phyloP scores from a whole-genome alignment of 1,140 invertebrate species.

The Theocolax elegans region DNA sequence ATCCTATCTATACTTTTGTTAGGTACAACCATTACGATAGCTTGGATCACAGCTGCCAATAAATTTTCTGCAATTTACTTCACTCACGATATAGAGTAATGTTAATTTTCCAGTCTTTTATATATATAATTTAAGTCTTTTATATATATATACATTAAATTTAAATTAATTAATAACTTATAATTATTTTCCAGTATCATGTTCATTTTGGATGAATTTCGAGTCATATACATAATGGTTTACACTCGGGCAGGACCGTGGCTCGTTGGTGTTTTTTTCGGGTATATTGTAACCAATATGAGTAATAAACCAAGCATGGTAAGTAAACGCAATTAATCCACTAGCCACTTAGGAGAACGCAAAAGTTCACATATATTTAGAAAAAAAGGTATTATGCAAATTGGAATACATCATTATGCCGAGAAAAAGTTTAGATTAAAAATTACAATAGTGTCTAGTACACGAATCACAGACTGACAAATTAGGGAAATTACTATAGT shows the following conservation, averaged over 20 bases:
- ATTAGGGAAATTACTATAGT: too few species aligned
- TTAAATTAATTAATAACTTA: neutral
- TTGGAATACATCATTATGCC: too few species aligned
- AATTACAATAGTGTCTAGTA: too few species aligned
- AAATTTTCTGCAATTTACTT: neutral
- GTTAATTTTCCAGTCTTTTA: neutral
- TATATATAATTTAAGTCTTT: neutral
- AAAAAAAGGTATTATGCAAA: constrained; percentile 9
- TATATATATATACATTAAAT: neutral
- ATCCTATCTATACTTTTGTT: constrained; percentile 37
- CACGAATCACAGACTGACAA: too few species aligned
- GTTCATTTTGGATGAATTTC: neutral
- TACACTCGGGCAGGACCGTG: constrained; percentile 38
- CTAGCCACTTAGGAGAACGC: too few species aligned
- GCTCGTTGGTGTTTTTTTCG: constrained; percentile 44
- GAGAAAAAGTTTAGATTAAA: too few species aligned
- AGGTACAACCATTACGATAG: constrained; percentile 1
- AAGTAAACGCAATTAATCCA: too few species aligned
- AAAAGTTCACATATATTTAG: too few species aligned
- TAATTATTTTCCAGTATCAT: neutral
- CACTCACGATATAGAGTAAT: neutral
- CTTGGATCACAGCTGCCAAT: constrained; percentile 1
- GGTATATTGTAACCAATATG: constrained; percentile 30
- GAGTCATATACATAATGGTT: neutral
- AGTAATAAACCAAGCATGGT: constrained; percentile 28